These are phyloP conservation scores for Ctenoplectra terminalis DNA, from an alignment of 1,140 invertebrate genomes.

Conservation along the genomic window DNA sequence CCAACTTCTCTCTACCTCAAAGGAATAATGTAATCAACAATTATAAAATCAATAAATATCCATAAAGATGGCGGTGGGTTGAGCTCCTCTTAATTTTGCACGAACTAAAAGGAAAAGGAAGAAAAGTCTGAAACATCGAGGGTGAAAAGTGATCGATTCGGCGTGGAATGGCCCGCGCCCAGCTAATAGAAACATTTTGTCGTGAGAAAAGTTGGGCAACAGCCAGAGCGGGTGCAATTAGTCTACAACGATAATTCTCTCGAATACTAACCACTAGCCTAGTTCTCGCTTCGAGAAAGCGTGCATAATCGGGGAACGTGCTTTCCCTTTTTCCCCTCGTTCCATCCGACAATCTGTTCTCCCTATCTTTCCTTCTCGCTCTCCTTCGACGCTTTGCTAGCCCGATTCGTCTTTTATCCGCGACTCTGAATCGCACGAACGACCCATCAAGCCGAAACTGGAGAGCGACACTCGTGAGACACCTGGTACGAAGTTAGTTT, in stretches of 20 bases:
- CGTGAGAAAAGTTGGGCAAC: too few relatives aligned
- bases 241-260: slow-evolving; percentile 72
- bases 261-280: slow-evolving; percentile 71
- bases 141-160: too few relatives aligned
- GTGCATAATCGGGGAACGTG: slow-evolving; percentile 46
- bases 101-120: too few relatives aligned
- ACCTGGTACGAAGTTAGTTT: not conserved
- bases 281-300: slow-evolving; percentile 51
- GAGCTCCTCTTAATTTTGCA: too few relatives aligned
- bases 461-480: not conserved
- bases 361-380: not conserved
- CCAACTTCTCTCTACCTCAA: too few relatives aligned
- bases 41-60: too few relatives aligned
- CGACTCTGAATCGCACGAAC: not conserved
- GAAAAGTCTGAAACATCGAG: too few relatives aligned
- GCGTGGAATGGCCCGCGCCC: too few relatives aligned
- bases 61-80: too few relatives aligned
- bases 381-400: not conserved
- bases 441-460: not conserved
- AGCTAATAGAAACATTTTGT: too few relatives aligned
- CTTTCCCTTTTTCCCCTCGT: slow-evolving; percentile 10
- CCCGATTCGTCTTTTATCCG: too few relatives aligned
- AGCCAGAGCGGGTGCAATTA: slow-evolving; percentile 72
- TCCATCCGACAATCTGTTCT: not conserved
- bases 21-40: too few relatives aligned